These are phyloP conservation scores for Grallaria varia DNA, from an alignment of 2,113 vertebrate genomes.

Conservation along the genomic window DNA sequence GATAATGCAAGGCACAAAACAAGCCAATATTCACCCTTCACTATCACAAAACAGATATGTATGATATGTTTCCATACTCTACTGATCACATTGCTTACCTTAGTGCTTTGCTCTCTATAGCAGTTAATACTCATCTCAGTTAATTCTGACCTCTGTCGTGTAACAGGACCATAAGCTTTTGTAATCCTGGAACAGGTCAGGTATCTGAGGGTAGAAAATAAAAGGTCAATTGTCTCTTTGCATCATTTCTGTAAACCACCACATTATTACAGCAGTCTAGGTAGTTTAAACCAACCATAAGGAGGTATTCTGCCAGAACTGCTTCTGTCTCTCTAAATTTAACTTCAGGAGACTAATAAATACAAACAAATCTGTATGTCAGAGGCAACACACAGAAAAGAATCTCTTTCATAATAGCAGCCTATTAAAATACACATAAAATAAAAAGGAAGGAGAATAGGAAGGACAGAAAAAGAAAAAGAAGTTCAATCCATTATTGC, in stretches of 20 bases:
- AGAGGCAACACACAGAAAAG: not conserved
- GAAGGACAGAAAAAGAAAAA: not conserved
- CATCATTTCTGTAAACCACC: constrained; percentile 6
- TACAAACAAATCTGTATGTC: not conserved
- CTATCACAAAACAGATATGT: not conserved
- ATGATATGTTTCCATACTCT: not conserved
- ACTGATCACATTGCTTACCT: not conserved
- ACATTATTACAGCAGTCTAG: not conserved
- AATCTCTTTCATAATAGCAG: not conserved
- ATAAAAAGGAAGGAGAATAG: not conserved
- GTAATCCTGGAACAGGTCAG: not conserved
- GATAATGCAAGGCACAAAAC: not conserved
- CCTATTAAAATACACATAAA: not conserved
- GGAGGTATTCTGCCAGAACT: not conserved
- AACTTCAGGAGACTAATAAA: not conserved
- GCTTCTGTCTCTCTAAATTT: not conserved
- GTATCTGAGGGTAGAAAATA: constrained; percentile 17
- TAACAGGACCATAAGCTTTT: not conserved
- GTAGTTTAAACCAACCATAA: not conserved
- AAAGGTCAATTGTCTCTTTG: constrained; percentile 46
- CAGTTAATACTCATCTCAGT: not conserved
- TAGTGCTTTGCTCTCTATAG: not conserved
- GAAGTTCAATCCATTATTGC: not conserved
- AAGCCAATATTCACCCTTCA: not conserved
- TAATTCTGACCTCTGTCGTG: not conserved